phyloP scores from a whole-genome alignment of 1,140 invertebrate genomes.

The Drosophila gunungcola region DNA sequence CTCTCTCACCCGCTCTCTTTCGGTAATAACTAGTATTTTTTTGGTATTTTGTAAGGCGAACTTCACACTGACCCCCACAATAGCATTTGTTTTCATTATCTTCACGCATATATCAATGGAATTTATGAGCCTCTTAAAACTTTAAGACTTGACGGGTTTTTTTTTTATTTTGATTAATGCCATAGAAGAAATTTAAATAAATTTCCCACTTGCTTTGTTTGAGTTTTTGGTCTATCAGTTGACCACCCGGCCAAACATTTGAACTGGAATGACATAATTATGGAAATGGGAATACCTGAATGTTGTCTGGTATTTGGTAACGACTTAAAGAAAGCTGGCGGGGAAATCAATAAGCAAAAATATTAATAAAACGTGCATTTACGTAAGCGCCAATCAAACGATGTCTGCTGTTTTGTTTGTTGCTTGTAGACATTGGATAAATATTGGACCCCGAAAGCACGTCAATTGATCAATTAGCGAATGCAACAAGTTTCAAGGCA shows the following conservation, averaged over 20 bases:
- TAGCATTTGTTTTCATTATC: constrained; percentile 40
- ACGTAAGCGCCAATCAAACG: constrained; percentile 69
- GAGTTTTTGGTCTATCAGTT: constrained; percentile 4
- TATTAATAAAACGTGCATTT: constrained; percentile 63
- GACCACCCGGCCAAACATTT: constrained; percentile 17
- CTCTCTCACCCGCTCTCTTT: constrained; percentile 12
- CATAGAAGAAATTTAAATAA: constrained; percentile 42
- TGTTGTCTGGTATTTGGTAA: constrained; percentile 39
- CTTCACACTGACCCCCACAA: constrained; percentile 42
- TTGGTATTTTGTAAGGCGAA: constrained; percentile 22
- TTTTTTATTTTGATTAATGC: constrained; percentile 59
- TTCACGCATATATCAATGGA: constrained; percentile 37
- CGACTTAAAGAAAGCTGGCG: constrained; percentile 63
- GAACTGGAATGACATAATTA: constrained; percentile 68
- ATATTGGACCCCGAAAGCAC: constrained; percentile 40
- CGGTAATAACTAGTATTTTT: constrained; percentile 8
- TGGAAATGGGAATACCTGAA: constrained; percentile 57
- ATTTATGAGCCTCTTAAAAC: constrained; percentile 54
- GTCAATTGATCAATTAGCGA: constrained; percentile 75
- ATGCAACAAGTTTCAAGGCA: constrained; percentile 41
- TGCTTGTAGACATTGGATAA: constrained; percentile 33
- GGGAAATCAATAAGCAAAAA: constrained; percentile 57
- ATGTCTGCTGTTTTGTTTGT: constrained; percentile 36
- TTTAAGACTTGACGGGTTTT: constrained; percentile 31
- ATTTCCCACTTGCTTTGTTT: constrained; percentile 27